Percentiles rank a stretch among this genome's conserved stretches.
Evolutionary conservation across 2,888 invertebrate species (phyloP).

Genomic region (Cyaniris semiargus): DNA sequence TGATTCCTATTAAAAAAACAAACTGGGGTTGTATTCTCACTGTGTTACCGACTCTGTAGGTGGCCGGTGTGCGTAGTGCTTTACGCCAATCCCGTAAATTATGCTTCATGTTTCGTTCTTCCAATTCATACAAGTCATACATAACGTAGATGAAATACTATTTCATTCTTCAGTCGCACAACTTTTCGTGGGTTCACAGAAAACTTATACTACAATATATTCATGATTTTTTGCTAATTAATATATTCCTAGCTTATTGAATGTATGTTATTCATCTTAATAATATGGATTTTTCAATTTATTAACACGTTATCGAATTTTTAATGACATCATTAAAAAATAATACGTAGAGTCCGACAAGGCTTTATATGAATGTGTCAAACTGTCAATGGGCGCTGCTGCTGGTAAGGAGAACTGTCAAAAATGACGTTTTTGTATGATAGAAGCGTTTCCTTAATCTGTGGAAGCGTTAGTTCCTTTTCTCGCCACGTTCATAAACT

Average conservation of each 20-base stretch:
- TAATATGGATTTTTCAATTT: neutral
- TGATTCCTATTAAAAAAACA: constrained; percentile 83
- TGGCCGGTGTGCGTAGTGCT: constrained; percentile 90
- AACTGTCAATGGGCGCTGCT: no score
- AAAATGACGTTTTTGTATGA: no score
- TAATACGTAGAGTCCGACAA: no score
- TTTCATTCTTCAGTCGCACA: constrained; percentile 48
- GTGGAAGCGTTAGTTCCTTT: no score
- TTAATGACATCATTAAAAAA: neutral
- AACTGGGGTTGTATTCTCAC: constrained; percentile 92
- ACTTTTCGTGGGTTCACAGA: constrained; percentile 1
- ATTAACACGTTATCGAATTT: constrained; percentile 1
- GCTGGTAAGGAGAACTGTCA: no score
- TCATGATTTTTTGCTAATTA: neutral
- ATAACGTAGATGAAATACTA: constrained; percentile 58
- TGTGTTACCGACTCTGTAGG: constrained; percentile 93
- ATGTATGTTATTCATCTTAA: neutral
- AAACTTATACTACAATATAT: constrained; percentile 1
- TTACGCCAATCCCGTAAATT: constrained; percentile 91
- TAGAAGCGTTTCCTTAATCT: no score
- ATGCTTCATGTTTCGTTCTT: constrained; percentile 74
- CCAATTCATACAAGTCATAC: constrained; percentile 71
- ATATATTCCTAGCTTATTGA: neutral
- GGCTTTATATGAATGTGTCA: no score
- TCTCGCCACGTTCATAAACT: no score